Evolutionary conservation across 2,888 invertebrate species (phyloP).

Genomic region (Acrobasis consociella): DNA sequence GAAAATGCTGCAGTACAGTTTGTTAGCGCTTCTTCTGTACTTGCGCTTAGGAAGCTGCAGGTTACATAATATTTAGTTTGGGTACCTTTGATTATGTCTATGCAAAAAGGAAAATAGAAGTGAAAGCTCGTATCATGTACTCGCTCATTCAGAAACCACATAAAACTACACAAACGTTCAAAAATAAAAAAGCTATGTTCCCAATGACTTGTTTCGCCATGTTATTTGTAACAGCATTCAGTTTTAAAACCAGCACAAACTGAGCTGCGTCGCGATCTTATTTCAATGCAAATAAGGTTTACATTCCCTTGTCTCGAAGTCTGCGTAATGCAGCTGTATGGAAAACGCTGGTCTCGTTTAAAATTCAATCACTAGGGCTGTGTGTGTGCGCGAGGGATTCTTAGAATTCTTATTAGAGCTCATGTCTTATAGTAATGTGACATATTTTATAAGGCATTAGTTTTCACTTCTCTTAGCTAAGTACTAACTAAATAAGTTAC

Average conservation of each 20-base stretch:
- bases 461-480: too few species aligned
- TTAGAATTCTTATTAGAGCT: slow-evolving; percentile 10
- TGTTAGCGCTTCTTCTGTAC: too few species aligned
- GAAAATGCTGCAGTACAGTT: too few species aligned
- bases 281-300: not conserved
- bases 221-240: slow-evolving; percentile 1
- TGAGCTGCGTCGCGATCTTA: not conserved
- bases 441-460: not conserved
- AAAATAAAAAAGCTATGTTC: not conserved
- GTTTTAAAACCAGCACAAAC: not conserved
- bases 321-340: not conserved
- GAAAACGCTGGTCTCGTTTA: slow-evolving; percentile 6
- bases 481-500: too few species aligned
- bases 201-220: not conserved
- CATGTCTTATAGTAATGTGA: not conserved
- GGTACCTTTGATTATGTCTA: too few species aligned
- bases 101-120: too few species aligned
- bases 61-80: too few species aligned
- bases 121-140: too few species aligned
- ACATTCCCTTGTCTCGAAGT: not conserved
- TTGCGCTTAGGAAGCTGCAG: too few species aligned
- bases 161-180: too few species aligned
- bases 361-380: slow-evolving; percentile 20
- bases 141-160: too few species aligned
- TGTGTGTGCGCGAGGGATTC: slow-evolving; percentile 8